These are phyloP conservation scores for Drosophila infuscata DNA, from an alignment of 2,888 invertebrate species.

Conservation along the genomic window DNA sequence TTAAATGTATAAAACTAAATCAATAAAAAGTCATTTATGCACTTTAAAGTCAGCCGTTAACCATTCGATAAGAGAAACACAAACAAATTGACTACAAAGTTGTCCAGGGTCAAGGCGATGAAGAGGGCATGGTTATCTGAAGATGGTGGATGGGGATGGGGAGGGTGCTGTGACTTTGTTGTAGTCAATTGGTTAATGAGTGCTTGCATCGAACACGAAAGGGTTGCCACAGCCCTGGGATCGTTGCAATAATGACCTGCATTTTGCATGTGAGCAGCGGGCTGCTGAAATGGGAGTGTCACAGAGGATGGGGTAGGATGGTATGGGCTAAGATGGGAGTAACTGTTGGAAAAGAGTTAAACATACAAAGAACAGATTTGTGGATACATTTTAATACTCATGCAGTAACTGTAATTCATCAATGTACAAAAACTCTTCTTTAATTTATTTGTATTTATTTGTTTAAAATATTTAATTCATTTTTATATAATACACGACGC, in stretches of 20 bases:
- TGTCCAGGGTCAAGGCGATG: slow-evolving; percentile 20
- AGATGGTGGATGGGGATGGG: background rate
- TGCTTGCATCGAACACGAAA: slow-evolving; percentile 46
- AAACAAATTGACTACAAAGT: slow-evolving; percentile 31
- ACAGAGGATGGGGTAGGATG: background rate
- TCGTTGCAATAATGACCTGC: slow-evolving; percentile 75
- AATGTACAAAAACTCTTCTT: background rate
- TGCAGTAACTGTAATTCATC: background rate
- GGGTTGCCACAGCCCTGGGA: slow-evolving; percentile 14
- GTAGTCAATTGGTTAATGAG: slow-evolving; percentile 58
- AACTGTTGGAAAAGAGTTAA: background rate
- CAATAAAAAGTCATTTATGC: slow-evolving; percentile 49
- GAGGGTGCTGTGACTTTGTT: slow-evolving; percentile 17
- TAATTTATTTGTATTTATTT: background rate
- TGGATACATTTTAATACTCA: background rate
- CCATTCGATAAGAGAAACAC: slow-evolving; percentile 12
- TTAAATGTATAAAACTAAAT: slow-evolving; percentile 46
- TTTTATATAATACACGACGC: slow-evolving; percentile 30
- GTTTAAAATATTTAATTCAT: background rate
- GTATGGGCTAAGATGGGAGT: background rate
- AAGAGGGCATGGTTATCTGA: background rate
- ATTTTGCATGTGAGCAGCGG: slow-evolving; percentile 58
- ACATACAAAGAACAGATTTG: background rate
- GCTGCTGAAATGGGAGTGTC: slow-evolving; percentile 9
- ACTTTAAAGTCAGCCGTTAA: slow-evolving; percentile 46